Evolutionary conservation across 2,888 invertebrate species (phyloP).

Genomic region (Podabrus alpinus): DNA sequence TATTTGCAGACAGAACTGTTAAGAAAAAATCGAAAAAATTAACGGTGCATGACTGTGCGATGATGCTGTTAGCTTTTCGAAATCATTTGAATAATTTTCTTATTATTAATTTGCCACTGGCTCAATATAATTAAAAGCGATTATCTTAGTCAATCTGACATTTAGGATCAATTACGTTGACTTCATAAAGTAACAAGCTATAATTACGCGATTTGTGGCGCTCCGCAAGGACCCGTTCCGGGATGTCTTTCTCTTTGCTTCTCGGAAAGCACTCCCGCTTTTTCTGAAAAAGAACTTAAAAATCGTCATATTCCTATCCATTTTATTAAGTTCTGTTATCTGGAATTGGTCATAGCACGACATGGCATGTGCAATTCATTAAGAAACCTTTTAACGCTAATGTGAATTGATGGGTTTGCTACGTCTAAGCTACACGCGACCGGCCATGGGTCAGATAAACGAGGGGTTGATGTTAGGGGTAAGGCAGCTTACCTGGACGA

Average conservation of each 20-base stretch:
- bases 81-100: constrained; percentile 2
- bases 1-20: constrained; percentile 6
- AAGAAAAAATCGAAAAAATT: background rate
- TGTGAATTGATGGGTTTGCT: constrained; percentile 53
- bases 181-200: background rate
- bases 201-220: background rate
- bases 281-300: background rate
- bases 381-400: constrained; percentile 56
- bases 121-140: background rate
- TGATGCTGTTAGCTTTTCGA: background rate
- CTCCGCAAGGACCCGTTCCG: background rate
- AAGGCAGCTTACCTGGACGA: constrained; percentile 32
- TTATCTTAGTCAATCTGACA: constrained; percentile 1
- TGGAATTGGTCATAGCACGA: constrained; percentile 32
- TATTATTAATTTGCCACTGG: background rate
- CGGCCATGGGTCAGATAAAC: constrained; percentile 35
- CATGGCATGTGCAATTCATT: constrained; percentile 52
- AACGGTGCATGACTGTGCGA: background rate
- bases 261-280: background rate
- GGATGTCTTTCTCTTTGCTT: background rate
- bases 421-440: constrained; percentile 48
- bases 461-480: constrained; percentile 5
- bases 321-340: constrained; percentile 36
- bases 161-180: background rate
- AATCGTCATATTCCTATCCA: constrained; percentile 5